These are phyloP conservation scores for Brachirus orientalis DNA, from an alignment of 2,113 vertebrate species.

Conservation along the genomic window DNA sequence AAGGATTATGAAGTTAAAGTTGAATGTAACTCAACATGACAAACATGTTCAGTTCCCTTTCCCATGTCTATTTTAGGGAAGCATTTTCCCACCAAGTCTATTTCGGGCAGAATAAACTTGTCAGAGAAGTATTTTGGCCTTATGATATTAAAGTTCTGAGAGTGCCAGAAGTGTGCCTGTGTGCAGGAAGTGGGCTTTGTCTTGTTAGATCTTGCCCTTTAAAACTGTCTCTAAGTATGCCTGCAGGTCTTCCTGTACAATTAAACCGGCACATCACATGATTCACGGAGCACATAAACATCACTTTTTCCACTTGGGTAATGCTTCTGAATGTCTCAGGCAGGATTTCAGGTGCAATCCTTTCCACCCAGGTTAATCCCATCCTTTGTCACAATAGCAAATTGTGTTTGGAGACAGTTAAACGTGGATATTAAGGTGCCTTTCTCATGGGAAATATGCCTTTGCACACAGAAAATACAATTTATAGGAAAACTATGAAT, in stretches of 20 bases:
- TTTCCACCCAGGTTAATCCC: slow-evolving; percentile 48
- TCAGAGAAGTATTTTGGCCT: slow-evolving; percentile 49
- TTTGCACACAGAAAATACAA: too few species aligned
- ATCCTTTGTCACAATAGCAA: slow-evolving; percentile 23
- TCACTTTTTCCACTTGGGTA: slow-evolving; percentile 60
- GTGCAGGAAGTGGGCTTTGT: slow-evolving; percentile 43
- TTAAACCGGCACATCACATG: slow-evolving; percentile 58
- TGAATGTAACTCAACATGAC: slow-evolving; percentile 34
- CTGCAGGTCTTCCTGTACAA: slow-evolving; percentile 60
- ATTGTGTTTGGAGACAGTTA: slow-evolving; percentile 14
- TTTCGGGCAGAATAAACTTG: slow-evolving; percentile 50
- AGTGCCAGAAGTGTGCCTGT: slow-evolving; percentile 44
- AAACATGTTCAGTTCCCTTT: slow-evolving; percentile 36
- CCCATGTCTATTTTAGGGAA: slow-evolving; percentile 44
- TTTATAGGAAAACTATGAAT: too few species aligned
- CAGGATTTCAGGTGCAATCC: slow-evolving; percentile 23
- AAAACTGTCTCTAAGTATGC: slow-evolving; percentile 43
- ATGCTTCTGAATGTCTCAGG: slow-evolving; percentile 39
- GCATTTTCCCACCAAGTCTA: slow-evolving; percentile 52
- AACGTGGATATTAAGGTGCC: neutral
- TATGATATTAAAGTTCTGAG: slow-evolving; percentile 36
- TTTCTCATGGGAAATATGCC: slow-evolving; percentile 9
- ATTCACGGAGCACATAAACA: slow-evolving; percentile 65
- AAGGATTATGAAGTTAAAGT: slow-evolving; percentile 15
- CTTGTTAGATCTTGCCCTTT: slow-evolving; percentile 73